Evolutionary conservation across 2,797 vertebrate genomes (phyloP).

Genomic region (Merluccius polli): DNA sequence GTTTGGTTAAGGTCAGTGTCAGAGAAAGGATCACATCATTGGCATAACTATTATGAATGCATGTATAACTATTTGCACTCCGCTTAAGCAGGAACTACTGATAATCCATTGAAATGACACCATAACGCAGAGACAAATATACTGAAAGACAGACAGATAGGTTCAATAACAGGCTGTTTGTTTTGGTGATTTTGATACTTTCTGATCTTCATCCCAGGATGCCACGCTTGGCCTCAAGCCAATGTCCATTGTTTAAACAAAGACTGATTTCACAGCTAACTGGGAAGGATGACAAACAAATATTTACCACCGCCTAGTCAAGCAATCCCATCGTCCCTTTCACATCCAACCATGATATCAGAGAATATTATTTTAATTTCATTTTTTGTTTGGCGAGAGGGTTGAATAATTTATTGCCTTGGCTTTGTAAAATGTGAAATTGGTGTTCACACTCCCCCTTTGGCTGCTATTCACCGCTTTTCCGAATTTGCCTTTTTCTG

Average conservation of each 20-base stretch:
- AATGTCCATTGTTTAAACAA: constrained; percentile 29
- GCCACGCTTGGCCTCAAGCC: constrained; percentile 35
- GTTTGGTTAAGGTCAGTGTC: neutral
- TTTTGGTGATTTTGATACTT: neutral
- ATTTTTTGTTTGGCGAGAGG: constrained; percentile 34
- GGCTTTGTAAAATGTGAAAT: constrained; percentile 41
- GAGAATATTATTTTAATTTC: constrained; percentile 48
- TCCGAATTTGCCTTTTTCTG: constrained; percentile 16
- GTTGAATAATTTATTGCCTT: constrained; percentile 66
- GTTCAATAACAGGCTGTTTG: neutral
- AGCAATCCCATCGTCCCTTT: constrained; percentile 41
- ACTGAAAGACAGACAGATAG: neutral
- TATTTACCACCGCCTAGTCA: constrained; percentile 35
- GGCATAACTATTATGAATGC: neutral
- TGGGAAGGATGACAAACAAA: constrained; percentile 44
- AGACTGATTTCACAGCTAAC: constrained; percentile 50
- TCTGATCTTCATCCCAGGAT: constrained; percentile 14
- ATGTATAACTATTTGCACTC: too few species aligned
- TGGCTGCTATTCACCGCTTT: constrained; percentile 37
- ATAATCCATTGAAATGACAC: neutral
- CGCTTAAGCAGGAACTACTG: neutral
- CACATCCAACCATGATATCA: constrained; percentile 47
- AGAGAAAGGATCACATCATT: neutral
- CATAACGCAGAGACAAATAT: neutral
- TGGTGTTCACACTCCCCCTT: constrained; percentile 34